These are phyloP conservation scores for Enteromius treurensis DNA, from an alignment of 2,797 vertebrate genomes.

Conservation along the genomic window DNA sequence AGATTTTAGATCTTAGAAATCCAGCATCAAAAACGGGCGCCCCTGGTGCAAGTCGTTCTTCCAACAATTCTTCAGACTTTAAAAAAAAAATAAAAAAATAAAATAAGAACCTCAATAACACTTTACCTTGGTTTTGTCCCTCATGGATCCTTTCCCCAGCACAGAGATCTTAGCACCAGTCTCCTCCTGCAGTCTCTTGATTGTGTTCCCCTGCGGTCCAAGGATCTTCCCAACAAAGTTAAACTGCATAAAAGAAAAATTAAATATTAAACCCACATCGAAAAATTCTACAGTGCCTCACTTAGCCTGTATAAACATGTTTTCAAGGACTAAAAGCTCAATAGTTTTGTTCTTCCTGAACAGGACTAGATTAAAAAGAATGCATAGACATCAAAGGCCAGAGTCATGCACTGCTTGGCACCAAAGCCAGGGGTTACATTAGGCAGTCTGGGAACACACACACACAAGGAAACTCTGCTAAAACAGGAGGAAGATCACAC, in stretches of 20 bases:
- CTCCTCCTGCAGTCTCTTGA: conserved; percentile 97
- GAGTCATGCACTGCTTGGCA: neutral
- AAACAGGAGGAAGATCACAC: neutral
- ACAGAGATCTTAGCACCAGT: conserved; percentile 98
- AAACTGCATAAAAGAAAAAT: conserved; percentile 80
- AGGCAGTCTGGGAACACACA: conserved; percentile 2
- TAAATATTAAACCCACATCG: conserved; percentile 43
- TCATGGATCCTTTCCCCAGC: conserved; percentile 97
- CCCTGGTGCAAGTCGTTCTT: neutral
- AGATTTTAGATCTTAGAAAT: neutral
- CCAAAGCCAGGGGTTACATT: conserved; percentile 1
- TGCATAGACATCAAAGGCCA: conserved; percentile 29
- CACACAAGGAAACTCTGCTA: neutral
- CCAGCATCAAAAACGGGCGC: neutral
- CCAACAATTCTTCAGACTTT: neutral
- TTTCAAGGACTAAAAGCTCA: conserved; percentile 22
- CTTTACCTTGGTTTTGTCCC: conserved; percentile 94
- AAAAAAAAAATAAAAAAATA: too few relatives aligned
- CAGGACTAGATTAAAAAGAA: conserved; percentile 43
- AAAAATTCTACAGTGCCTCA: conserved; percentile 10
- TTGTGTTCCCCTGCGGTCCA: conserved; percentile 97
- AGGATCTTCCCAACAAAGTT: conserved; percentile 99
- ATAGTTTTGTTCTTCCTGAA: conserved; percentile 42
- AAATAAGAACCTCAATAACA: neutral
- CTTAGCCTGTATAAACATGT: conserved; percentile 19